These are phyloP conservation scores for Zaprionus tsacasi DNA, from an alignment of 1,140 invertebrate genomes.

Conservation along the genomic window DNA sequence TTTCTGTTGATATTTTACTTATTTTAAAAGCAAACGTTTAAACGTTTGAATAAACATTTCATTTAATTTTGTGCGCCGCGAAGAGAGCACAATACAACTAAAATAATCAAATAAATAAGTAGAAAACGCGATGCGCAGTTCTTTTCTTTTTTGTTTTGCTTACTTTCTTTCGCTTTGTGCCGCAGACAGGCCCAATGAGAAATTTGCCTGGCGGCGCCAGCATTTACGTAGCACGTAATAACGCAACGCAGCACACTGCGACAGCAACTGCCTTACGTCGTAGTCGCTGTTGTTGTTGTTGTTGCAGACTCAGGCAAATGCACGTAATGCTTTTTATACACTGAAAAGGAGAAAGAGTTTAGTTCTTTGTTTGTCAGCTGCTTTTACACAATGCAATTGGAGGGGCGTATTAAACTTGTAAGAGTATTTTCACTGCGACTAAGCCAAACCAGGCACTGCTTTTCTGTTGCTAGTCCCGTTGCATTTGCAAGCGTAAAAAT, in stretches of 20 bases:
- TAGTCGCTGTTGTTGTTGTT: slow-evolving; percentile 16
- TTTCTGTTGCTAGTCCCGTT: slow-evolving; percentile 10
- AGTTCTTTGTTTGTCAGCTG: background rate
- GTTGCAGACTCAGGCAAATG: slow-evolving; percentile 26
- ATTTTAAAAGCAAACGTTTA: slow-evolving; percentile 67
- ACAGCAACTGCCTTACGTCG: slow-evolving; percentile 27
- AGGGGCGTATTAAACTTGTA: background rate
- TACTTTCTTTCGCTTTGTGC: slow-evolving; percentile 10
- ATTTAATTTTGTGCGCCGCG: slow-evolving; percentile 72
- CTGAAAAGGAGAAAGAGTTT: background rate
- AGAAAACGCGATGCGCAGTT: slow-evolving; percentile 35
- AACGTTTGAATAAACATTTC: slow-evolving; percentile 82
- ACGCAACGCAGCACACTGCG: slow-evolving; percentile 13
- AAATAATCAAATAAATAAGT: slow-evolving; percentile 75
- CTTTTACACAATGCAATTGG: background rate
- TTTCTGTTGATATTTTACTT: slow-evolving; percentile 16
- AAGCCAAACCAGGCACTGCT: background rate
- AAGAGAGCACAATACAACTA: slow-evolving; percentile 53
- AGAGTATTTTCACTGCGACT: background rate
- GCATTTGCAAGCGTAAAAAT: slow-evolving; percentile 33
- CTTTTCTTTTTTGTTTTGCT: slow-evolving; percentile 4
- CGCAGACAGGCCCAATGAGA: slow-evolving; percentile 42
- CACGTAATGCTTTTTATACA: slow-evolving; percentile 42
- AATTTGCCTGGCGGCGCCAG: slow-evolving; percentile 69
- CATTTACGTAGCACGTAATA: slow-evolving; percentile 73